Percentiles rank a stretch among this genome's conserved stretches.
Evolutionary conservation across 2,797 vertebrate species (phyloP).

Genomic region (Platalea minor): DNA sequence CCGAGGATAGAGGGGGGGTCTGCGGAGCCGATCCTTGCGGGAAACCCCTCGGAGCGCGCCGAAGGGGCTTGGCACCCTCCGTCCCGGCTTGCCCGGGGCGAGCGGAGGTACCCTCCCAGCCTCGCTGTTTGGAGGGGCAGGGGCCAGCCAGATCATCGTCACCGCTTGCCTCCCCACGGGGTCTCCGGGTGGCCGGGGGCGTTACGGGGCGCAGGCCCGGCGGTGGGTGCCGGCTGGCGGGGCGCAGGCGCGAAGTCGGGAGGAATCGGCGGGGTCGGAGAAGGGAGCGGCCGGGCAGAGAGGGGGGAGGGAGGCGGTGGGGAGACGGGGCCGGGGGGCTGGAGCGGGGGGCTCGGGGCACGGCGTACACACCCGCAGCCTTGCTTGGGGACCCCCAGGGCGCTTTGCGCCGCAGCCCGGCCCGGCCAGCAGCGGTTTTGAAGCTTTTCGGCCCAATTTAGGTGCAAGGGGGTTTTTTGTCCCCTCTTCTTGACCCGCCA

Average conservation of each 20-base stretch:
- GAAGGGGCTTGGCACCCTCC: not conserved
- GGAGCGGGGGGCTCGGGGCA: not conserved
- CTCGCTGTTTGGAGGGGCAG: not conserved
- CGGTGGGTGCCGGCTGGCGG: not conserved
- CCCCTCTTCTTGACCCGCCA: not conserved
- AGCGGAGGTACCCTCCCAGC: not conserved
- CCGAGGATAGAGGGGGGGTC: not conserved
- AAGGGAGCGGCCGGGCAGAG: not conserved
- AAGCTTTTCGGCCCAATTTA: not conserved
- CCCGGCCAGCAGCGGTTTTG: not conserved
- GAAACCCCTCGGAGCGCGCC: not conserved
- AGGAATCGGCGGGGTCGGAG: not conserved
- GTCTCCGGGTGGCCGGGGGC: not conserved
- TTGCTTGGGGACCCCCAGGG: no score
- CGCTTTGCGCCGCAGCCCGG: no score
- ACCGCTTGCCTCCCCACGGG: not conserved
- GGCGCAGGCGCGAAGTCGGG: not conserved
- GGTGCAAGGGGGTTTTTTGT: not conserved
- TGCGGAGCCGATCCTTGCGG: not conserved
- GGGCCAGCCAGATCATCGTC: not conserved
- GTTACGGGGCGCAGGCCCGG: not conserved
- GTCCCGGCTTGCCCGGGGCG: not conserved
- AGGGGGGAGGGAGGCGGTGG: not conserved
- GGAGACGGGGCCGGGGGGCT: not conserved
- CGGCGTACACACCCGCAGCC: rapidly evolving